Percentiles rank a stretch among this genome's conserved stretches.
phyloP scores from a whole-genome alignment of 2,797 vertebrate genomes.

The Centroberyx gerrardi region DNA sequence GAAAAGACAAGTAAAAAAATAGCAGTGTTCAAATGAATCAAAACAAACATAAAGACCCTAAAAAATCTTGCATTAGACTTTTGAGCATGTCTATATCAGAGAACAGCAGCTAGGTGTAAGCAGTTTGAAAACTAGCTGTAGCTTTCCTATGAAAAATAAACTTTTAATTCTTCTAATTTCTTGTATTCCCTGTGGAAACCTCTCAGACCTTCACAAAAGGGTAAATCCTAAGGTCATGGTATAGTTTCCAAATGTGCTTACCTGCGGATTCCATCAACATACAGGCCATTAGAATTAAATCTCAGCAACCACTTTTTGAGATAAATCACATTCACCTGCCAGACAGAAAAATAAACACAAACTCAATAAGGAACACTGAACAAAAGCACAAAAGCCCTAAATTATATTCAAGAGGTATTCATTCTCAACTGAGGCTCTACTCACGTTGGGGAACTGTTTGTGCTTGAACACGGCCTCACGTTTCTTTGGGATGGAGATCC shows the following conservation, averaged over 20 bases:
- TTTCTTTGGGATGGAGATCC: constrained; percentile 79
- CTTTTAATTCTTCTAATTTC: background rate
- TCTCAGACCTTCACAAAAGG: background rate
- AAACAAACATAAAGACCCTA: background rate
- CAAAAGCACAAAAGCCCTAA: background rate
- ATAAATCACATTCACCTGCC: constrained; percentile 75
- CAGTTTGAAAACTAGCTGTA: background rate
- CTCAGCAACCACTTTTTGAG: constrained; percentile 81
- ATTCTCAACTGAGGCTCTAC: constrained; percentile 31
- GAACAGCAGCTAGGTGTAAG: background rate
- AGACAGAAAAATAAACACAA: constrained; percentile 24
- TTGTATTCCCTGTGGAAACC: background rate
- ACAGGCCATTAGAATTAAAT: constrained; percentile 69
- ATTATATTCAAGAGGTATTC: too few relatives aligned
- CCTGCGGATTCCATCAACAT: constrained; percentile 82
- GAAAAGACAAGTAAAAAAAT: constrained; percentile 1
- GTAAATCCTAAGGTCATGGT: background rate
- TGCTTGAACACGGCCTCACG: constrained; percentile 47
- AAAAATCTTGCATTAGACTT: background rate
- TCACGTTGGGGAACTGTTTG: constrained; percentile 66
- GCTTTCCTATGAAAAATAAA: too few relatives aligned
- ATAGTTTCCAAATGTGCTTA: constrained; percentile 52
- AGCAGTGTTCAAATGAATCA: background rate
- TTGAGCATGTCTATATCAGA: background rate
- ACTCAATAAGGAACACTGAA: background rate